Evolutionary conservation across 2,888 invertebrate genomes (phyloP).

Genomic region (Cremastinae sp.): DNA sequence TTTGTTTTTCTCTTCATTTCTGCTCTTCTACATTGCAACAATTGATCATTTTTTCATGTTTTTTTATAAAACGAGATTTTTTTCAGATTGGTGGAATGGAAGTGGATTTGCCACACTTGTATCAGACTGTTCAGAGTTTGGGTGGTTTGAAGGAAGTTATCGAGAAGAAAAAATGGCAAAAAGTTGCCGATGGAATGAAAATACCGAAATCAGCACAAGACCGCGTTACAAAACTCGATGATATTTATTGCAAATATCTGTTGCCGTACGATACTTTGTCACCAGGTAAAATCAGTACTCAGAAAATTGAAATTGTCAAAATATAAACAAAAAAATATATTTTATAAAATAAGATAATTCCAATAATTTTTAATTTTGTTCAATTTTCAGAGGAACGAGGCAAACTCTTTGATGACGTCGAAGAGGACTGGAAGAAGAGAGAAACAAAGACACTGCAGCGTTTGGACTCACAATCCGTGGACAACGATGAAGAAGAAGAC

Average conservation of each 20-base stretch:
- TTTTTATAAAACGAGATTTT: slow-evolving; percentile 14
- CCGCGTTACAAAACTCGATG: slow-evolving; percentile 90
- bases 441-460: slow-evolving; percentile 82
- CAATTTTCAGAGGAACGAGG: slow-evolving; percentile 85
- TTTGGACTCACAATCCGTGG: slow-evolving; percentile 72
- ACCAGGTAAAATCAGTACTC: slow-evolving; percentile 78
- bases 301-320: not conserved
- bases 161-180: slow-evolving; percentile 93
- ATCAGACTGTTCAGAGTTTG: slow-evolving; percentile 90
- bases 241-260: slow-evolving; percentile 94
- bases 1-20: too few species aligned
- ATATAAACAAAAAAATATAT: not conserved
- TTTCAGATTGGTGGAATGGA: slow-evolving; percentile 93
- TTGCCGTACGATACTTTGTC: slow-evolving; percentile 93
- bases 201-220: slow-evolving; percentile 90
- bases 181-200: slow-evolving; percentile 93
- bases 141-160: slow-evolving; percentile 94
- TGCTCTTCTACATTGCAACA: too few species aligned
- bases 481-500: slow-evolving; percentile 80
- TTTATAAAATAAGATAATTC: too few species aligned
- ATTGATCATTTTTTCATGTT: not conserved
- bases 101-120: slow-evolving; percentile 92
- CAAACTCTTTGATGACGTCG: slow-evolving; percentile 87
- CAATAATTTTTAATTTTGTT: not conserved
- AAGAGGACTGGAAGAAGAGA: slow-evolving; percentile 87